Evolutionary conservation across 1,140 invertebrate genomes (phyloP).

Genomic region (Tetragnatha versicolor): DNA sequence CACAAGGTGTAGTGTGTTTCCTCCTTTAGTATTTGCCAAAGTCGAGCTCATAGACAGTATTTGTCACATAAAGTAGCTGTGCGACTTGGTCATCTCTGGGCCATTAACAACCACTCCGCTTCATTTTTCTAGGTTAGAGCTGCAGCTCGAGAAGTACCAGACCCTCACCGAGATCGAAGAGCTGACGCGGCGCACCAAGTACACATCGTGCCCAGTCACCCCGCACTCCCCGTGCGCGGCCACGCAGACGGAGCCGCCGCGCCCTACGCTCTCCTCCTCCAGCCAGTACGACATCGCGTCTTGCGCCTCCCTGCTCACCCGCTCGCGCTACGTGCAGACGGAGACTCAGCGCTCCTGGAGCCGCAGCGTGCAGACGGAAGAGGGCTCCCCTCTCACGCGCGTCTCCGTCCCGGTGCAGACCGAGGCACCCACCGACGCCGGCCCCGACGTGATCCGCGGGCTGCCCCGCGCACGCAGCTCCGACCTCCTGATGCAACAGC

Average conservation of each 20-base stretch:
- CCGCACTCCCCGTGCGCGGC: slow-evolving; percentile 36
- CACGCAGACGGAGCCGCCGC: slow-evolving; percentile 43
- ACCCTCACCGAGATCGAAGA: slow-evolving; percentile 43
- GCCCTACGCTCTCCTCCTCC: slow-evolving; percentile 26
- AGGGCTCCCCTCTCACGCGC: slow-evolving; percentile 12
- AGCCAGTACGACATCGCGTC: slow-evolving; percentile 45
- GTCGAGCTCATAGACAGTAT: too few species aligned
- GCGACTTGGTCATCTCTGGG: background rate
- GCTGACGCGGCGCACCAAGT: slow-evolving; percentile 40
- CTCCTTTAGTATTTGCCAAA: too few species aligned
- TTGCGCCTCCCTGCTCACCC: slow-evolving; percentile 10
- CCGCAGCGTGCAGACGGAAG: slow-evolving; percentile 33
- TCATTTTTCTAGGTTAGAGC: slow-evolving; percentile 20
- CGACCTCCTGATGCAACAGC: background rate
- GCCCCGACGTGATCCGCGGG: slow-evolving; percentile 41
- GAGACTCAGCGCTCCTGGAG: slow-evolving; percentile 32
- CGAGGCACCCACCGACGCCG: slow-evolving; percentile 9
- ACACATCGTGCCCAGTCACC: slow-evolving; percentile 37
- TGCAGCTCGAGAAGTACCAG: slow-evolving; percentile 48
- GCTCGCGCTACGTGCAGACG: slow-evolving; percentile 28
- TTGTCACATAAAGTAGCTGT: background rate
- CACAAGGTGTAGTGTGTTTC: too few species aligned
- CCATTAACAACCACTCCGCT: too few species aligned
- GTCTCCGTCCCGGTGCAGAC: slow-evolving; percentile 34
- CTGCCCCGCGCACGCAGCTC: slow-evolving; percentile 10